Evolutionary conservation across 92 coral and sea anemone genomes (phyloP), one percentile per base, ranked within the genome.

Genomic region (Porites cylindrica): DNA sequence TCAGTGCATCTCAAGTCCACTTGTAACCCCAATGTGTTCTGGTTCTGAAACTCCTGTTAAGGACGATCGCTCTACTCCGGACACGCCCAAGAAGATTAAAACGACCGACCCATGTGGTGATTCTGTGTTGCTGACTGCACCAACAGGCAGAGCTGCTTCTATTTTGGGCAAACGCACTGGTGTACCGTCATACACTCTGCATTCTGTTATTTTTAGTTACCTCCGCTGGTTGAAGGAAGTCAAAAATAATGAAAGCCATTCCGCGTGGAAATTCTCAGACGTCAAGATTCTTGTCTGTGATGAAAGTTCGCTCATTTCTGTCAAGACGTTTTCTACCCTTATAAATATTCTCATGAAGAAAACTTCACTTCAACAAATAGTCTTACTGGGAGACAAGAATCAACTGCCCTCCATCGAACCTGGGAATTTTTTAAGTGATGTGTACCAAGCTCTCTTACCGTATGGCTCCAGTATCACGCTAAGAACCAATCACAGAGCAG

Each of bases 351-450:
- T 90, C 20, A 20, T 29, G 77, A 56, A n/a, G 70, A 61, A 85
- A 26, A 26, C 86, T 4, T n/a, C 78, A 7, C 93, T 90, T 6
- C 90, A 90, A 29, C 93, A 90, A 69, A 67, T 90, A 4, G 79
- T 90, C 17, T 78, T 90, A 8, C 62, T 90, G 61, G 93, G 93
- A 7, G 93, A 90, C n/a, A 70, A 52, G 20, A 70, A 85, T 10
- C 93, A 90, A 69, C 85, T 90, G 1, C 93, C 93, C 7, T 90
- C 93, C 0, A 79, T 90, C 47, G 85, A 85, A 32, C 93, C 93
- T 16, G 93, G 93, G 16, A 90, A 90, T 32, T 79, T 90, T 19
- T 76, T 90, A 51, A 29, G 82, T 32, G 93, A 90, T 64, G 59
- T 90, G 6, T 85, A 65, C 80, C 16, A 54, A 23, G 83, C 86